A percentile compares a stretch with the other conserved stretches of the same genome.
These are phyloP conservation scores for Anoplius nigerrimus DNA, from an alignment of 2,888 invertebrate genomes.

Conservation along the genomic window DNA sequence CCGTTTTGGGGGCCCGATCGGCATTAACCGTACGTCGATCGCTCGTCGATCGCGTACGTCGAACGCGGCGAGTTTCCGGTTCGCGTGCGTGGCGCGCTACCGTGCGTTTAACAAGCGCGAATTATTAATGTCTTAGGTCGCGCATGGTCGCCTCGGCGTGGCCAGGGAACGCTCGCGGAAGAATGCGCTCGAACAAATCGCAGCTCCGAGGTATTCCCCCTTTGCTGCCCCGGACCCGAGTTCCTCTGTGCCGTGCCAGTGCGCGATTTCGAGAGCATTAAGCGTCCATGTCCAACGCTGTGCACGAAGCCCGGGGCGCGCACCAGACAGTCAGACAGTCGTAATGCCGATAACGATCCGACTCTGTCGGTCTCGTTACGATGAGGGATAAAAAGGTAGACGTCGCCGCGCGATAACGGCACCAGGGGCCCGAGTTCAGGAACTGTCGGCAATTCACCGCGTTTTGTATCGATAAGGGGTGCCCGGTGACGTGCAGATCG, in stretches of 20 bases:
- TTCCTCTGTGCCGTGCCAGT: no score
- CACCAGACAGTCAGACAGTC: conserved; percentile 55
- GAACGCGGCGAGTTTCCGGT: conserved; percentile 19
- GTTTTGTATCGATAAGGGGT: background rate
- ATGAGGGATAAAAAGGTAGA: conserved; percentile 11
- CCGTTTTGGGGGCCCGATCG: no score
- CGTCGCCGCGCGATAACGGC: background rate
- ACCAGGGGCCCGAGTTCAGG: background rate
- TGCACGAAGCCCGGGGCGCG: conserved; percentile 36
- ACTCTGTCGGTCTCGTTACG: conserved; percentile 49
- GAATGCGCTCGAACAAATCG: no score
- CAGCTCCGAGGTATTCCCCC: no score
- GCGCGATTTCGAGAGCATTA: no score
- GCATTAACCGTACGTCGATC: background rate
- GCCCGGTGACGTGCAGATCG: no score
- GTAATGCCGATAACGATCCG: conserved; percentile 64
- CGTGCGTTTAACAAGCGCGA: conserved; percentile 43
- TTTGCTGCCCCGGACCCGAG: no score
- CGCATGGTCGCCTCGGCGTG: conserved; percentile 21
- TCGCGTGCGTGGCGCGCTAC: background rate
- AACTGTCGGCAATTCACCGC: conserved; percentile 2
- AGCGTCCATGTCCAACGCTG: no score
- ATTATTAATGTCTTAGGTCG: conserved; percentile 45
- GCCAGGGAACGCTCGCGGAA: no score
- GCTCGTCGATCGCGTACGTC: conserved; percentile 34